Conservation (phyloP, 2,113 vertebrate species). For the Plotosus lineatus region DNA sequence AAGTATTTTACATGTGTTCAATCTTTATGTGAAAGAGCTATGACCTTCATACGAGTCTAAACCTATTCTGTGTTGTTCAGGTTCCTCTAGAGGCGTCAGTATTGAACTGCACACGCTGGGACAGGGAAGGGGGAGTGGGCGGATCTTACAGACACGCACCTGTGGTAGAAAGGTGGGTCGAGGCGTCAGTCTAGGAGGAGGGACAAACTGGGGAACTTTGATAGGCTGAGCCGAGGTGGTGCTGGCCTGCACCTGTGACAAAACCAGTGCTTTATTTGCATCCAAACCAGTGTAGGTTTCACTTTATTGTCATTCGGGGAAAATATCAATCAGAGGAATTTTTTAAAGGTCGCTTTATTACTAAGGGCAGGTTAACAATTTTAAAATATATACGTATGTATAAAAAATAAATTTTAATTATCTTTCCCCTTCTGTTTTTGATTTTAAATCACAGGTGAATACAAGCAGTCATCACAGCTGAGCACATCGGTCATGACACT, state of each 20-base stretch:
- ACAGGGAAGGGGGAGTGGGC: constrained; percentile 64
- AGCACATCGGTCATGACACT: constrained; percentile 41
- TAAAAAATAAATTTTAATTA: neutral
- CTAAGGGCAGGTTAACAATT: neutral
- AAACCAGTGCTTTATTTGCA: constrained; percentile 66
- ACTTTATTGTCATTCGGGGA: constrained; percentile 19
- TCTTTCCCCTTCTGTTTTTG: neutral
- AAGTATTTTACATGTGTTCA: neutral
- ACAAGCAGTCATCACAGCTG: constrained; percentile 47
- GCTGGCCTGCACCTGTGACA: constrained; percentile 92
- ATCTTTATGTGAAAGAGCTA: neutral
- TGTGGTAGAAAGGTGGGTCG: constrained; percentile 96
- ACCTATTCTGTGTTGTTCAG: constrained; percentile 59
- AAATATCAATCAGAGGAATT: neutral
- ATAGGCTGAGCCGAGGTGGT: constrained; percentile 86
- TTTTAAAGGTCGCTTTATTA: neutral
- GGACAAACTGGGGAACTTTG: constrained; percentile 99
- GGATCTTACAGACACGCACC: constrained; percentile 80
- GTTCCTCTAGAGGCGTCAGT: constrained; percentile 66
- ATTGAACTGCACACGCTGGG: constrained; percentile 65
- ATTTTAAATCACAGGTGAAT: constrained; percentile 43
- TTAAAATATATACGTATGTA: too few relatives aligned
- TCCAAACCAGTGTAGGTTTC: constrained; percentile 58
- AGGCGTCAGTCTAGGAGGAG: constrained; percentile 97
- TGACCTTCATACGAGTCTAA: constrained; percentile 53